phyloP scores from a whole-genome alignment of 2,888 invertebrate genomes.

The Ceraclea dissimilis region DNA sequence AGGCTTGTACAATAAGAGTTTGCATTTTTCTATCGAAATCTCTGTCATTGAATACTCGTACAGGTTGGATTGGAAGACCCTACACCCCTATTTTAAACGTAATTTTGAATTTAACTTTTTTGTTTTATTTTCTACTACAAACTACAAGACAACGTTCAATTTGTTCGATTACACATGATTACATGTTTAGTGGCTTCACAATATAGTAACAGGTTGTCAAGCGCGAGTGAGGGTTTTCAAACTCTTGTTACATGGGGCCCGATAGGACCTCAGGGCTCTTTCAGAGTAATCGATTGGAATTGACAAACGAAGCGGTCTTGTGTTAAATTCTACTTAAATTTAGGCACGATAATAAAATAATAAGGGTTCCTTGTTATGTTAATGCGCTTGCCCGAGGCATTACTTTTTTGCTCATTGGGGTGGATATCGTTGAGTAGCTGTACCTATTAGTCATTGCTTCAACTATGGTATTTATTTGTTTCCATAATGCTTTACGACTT shows the following conservation, averaged over 20 bases:
- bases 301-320: conserved; percentile 50
- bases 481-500: not conserved
- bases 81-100: too few species aligned
- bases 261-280: conserved; percentile 33
- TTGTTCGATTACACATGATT: too few species aligned
- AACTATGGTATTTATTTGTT: not conserved
- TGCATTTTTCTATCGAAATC: too few species aligned
- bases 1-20: too few species aligned
- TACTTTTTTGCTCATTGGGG: conserved; percentile 2
- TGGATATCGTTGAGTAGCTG: not conserved
- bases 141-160: too few species aligned
- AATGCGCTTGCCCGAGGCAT: conserved; percentile 25
- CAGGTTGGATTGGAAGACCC: too few species aligned
- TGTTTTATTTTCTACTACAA: too few species aligned
- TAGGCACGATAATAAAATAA: conserved; percentile 34
- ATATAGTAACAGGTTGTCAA: conserved; percentile 1
- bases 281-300: conserved; percentile 47
- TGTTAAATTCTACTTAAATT: conserved; percentile 48
- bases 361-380: conserved; percentile 26
- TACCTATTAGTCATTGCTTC: not conserved
- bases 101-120: too few species aligned
- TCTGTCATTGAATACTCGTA: too few species aligned
- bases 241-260: not conserved
- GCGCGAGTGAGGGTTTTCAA: not conserved
- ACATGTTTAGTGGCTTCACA: not conserved